Evolutionary conservation across 2,797 vertebrate species (phyloP).

Genomic region (Danio jaintianensis): DNA sequence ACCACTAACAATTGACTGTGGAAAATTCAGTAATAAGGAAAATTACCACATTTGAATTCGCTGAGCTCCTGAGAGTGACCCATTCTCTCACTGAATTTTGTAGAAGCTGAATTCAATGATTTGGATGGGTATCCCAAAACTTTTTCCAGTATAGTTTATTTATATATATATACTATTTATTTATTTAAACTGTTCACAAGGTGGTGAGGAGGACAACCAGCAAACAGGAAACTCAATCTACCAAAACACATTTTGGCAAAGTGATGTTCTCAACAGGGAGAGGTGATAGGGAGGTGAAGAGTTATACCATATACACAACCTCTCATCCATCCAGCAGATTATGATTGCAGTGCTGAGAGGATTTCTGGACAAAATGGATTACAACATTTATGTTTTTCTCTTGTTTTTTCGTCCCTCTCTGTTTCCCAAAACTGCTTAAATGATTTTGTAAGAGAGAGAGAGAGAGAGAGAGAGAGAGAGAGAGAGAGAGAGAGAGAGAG

Average conservation of each 20-base stretch:
- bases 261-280: not conserved
- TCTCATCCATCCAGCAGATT: constrained; percentile 68
- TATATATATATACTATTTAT: too few species aligned
- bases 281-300: constrained; percentile 53
- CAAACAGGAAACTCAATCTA: not conserved
- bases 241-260: not conserved
- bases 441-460: constrained; percentile 63
- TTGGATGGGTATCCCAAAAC: too few species aligned
- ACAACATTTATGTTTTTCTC: constrained; percentile 63
- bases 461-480: constrained; percentile 59
- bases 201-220: not conserved
- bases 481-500: constrained; percentile 16
- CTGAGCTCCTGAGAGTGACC: too few species aligned
- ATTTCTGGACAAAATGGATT: constrained; percentile 75
- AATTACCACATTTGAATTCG: too few species aligned
- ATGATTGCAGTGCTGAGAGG: constrained; percentile 73
- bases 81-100: too few species aligned
- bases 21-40: too few species aligned
- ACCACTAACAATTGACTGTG: too few species aligned
- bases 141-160: too few species aligned
- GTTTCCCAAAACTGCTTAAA: constrained; percentile 71
- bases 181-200: too few species aligned
- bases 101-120: too few species aligned
- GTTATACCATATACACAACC: constrained; percentile 35
- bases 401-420: not conserved